Conservation (phyloP, 2,797 vertebrate species). For the Notamacropus eugenii region DNA sequence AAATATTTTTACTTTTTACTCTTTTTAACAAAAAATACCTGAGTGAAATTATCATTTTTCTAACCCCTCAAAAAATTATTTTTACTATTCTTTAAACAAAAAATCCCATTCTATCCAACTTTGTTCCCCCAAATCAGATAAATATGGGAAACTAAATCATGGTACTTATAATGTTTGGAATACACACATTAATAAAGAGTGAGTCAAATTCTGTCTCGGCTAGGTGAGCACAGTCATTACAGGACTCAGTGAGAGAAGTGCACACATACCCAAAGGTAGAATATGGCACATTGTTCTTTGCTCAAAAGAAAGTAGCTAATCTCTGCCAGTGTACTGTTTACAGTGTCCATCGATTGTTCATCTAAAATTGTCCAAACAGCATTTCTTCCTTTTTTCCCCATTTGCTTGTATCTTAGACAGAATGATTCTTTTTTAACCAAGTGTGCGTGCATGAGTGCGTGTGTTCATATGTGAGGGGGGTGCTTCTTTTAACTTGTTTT, state of each 20-base stretch:
- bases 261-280: conserved; percentile 23
- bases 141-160: conserved; percentile 50
- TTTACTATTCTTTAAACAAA: conserved; percentile 48
- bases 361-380: conserved; percentile 71
- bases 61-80: conserved; percentile 57
- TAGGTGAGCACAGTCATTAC: conserved; percentile 20
- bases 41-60: conserved; percentile 58
- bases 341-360: conserved; percentile 81
- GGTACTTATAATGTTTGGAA: conserved; percentile 57
- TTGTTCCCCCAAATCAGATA: conserved; percentile 26
- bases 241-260: conserved; percentile 28
- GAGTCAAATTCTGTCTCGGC: conserved; percentile 31
- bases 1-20: conserved; percentile 41
- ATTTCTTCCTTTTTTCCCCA: conserved; percentile 65
- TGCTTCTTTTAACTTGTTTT: conserved; percentile 79
- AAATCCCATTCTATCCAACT: conserved; percentile 59
- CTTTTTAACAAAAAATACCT: not conserved
- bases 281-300: conserved; percentile 76
- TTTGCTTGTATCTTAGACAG: conserved; percentile 53
- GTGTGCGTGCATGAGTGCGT: not conserved
- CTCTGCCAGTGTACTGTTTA: conserved; percentile 86
- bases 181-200: conserved; percentile 41
- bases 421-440: conserved; percentile 21
- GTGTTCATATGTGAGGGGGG: not conserved
- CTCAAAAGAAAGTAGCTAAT: conserved; percentile 80